Evolutionary conservation across 92 coral and sea anemone species (phyloP).

Genomic region (Phenganax marumi): DNA sequence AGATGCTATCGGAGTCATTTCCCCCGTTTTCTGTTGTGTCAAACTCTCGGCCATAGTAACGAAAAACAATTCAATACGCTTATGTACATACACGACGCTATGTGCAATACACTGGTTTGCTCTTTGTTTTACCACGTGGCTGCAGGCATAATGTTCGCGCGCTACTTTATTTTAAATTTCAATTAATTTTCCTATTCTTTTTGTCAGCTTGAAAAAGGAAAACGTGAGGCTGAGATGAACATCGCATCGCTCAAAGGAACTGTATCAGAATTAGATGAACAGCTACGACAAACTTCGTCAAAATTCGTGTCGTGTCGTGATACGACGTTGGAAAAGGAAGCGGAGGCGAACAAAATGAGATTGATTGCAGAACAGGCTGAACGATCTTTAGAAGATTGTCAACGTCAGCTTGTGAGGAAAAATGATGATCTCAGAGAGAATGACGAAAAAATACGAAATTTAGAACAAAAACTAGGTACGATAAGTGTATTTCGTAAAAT

Average conservation of each 20-base stretch:
- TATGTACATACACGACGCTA: too few relatives aligned
- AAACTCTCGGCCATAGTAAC: too few relatives aligned
- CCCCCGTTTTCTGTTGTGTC: too few relatives aligned
- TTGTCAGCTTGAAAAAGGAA: constrained; percentile 79
- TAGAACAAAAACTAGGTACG: constrained; percentile 77
- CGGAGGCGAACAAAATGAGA: constrained; percentile 75
- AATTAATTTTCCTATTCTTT: not conserved
- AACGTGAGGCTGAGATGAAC: constrained; percentile 81
- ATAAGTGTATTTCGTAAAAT: not conserved
- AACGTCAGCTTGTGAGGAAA: constrained; percentile 74
- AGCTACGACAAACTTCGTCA: constrained; percentile 77
- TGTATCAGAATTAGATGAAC: constrained; percentile 87
- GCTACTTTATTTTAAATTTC: not conserved
- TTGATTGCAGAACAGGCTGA: constrained; percentile 86
- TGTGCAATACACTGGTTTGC: too few relatives aligned
- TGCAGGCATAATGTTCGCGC: too few relatives aligned
- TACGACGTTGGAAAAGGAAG: constrained; percentile 76
- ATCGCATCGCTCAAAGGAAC: constrained; percentile 79
- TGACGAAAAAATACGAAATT: constrained; percentile 67
- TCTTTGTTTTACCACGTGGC: too few relatives aligned
- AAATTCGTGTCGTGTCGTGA: constrained; percentile 80
- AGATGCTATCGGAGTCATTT: not conserved
- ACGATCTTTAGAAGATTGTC: constrained; percentile 86
- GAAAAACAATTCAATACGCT: too few relatives aligned
- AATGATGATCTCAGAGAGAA: constrained; percentile 86